phyloP scores from a whole-genome alignment of 2,113 vertebrate species.

The Typhlomys cinereus region DNA sequence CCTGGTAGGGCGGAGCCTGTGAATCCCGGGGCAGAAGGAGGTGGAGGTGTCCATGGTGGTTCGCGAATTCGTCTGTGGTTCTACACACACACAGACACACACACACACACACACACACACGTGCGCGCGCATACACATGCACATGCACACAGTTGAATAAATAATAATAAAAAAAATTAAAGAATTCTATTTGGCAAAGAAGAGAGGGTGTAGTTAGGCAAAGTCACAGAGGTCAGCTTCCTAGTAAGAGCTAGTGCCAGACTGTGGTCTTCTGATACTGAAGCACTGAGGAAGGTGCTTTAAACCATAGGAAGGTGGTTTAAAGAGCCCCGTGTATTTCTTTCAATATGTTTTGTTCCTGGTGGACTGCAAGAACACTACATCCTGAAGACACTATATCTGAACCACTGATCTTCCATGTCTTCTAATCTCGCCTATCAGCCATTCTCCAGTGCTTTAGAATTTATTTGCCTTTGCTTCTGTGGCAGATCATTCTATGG shows the following conservation, averaged over 20 bases:
- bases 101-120: no score
- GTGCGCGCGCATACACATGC: no score
- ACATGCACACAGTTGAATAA: no score
- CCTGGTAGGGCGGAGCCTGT: no score
- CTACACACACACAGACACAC: no score
- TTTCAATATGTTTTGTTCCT: constrained; percentile 71
- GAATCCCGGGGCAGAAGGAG: no score
- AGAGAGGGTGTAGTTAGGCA: neutral
- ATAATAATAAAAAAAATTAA: no score
- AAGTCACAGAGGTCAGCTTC: neutral
- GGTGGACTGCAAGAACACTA: constrained; percentile 65
- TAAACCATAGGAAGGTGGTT: neutral
- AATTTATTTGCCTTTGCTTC: constrained; percentile 79
- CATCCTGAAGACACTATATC: constrained; percentile 68
- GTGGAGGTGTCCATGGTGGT: no score
- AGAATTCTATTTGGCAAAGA: neutral
- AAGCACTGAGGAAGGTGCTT: neutral
- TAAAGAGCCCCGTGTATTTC: neutral
- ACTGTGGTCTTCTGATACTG: neutral
- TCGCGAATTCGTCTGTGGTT: no score
- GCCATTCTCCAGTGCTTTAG: constrained; percentile 71
- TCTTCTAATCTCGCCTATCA: constrained; percentile 77
- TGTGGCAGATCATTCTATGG: constrained; percentile 85
- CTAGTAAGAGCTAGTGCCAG: neutral
- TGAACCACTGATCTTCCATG: constrained; percentile 69